These are phyloP conservation scores for Eulacestoma nigropectus DNA, from an alignment of 2,113 vertebrate genomes.

Conservation along the genomic window DNA sequence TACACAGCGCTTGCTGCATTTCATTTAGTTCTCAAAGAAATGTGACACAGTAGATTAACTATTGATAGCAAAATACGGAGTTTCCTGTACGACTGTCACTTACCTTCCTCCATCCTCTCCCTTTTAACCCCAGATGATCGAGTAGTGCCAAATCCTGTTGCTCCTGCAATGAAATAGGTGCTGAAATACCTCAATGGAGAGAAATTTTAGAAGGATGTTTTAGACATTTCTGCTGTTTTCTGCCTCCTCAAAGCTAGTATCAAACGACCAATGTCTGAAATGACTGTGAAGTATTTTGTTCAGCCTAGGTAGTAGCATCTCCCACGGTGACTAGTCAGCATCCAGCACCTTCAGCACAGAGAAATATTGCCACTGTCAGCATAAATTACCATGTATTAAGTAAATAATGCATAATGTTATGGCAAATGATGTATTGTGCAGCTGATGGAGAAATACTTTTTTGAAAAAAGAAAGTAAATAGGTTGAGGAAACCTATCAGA, in stretches of 20 bases:
- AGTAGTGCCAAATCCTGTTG: background rate
- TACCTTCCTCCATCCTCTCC: background rate
- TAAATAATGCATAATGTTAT: slow-evolving; percentile 9
- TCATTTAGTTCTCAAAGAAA: slow-evolving; percentile 58
- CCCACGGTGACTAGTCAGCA: background rate
- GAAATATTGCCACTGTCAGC: background rate
- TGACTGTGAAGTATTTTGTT: background rate
- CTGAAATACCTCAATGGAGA: background rate
- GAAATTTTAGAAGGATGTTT: background rate
- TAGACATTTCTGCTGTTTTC: background rate
- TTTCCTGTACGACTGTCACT: background rate
- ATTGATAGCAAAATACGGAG: slow-evolving; percentile 15
- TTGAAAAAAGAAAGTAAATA: background rate
- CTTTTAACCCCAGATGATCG: background rate
- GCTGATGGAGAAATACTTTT: background rate
- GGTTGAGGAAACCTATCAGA: background rate
- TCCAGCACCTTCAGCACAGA: background rate
- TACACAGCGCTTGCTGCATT: slow-evolving; percentile 45
- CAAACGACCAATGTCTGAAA: background rate
- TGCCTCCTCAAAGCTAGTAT: background rate
- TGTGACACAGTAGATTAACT: slow-evolving; percentile 66
- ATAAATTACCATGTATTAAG: background rate
- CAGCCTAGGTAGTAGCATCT: background rate
- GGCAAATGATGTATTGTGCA: background rate
- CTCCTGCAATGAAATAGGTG: background rate